Evolutionary conservation across 2,113 vertebrate genomes (phyloP), one percentile per base, ranked within the genome.

Genomic region (Trogon surrucura): DNA sequence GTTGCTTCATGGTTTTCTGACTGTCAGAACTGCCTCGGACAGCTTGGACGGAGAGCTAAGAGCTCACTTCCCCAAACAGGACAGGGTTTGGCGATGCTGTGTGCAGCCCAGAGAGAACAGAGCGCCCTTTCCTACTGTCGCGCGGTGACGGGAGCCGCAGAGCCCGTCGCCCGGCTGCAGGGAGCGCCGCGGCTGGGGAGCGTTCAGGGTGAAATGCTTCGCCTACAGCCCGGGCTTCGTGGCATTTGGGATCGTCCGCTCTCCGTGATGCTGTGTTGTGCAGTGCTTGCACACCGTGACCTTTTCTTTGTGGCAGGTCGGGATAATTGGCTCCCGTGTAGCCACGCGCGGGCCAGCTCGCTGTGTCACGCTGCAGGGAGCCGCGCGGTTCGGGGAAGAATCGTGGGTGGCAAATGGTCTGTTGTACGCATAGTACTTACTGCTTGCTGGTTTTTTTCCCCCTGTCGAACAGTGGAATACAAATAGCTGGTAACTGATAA

Each of bases 361-460:
- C 88, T 51, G 62, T 9, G 7, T 44, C 47, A 8, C 22, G 66
- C 91, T 87, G 75, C 56, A 61, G 69, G 69, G 26, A 61, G 48
- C 44, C 16, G 6, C 79, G 48, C 47, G 1, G 53, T 69, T 72
- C 51, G 79, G 93, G 71, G 32, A 77, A 77, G 84, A 32, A 65
- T 19, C 80, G 82, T 72, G 84, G 87, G 67, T 94, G 91, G 91
- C 70, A 88, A 93, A 94, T 95, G 70, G n/a, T 67, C 2, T 89
- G 26, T 91, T 97, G 91, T 88, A 95, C 95, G 87, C 91, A 69
- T 88, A 71, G 91, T 13, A 29, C 54, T 75, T 91, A 26, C 60
- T 79, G 85, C 90, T 96, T 14, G 87, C 85, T 60, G 41, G 41
- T 81, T 73, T 62, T 88, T 83, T 57, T 2, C 2, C 6, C 9